A percentile compares a stretch with the other conserved stretches of the same genome.
These are phyloP conservation scores for Trochalopteron elliotii DNA, from an alignment of 2,113 vertebrate genomes.

Conservation along the genomic window DNA sequence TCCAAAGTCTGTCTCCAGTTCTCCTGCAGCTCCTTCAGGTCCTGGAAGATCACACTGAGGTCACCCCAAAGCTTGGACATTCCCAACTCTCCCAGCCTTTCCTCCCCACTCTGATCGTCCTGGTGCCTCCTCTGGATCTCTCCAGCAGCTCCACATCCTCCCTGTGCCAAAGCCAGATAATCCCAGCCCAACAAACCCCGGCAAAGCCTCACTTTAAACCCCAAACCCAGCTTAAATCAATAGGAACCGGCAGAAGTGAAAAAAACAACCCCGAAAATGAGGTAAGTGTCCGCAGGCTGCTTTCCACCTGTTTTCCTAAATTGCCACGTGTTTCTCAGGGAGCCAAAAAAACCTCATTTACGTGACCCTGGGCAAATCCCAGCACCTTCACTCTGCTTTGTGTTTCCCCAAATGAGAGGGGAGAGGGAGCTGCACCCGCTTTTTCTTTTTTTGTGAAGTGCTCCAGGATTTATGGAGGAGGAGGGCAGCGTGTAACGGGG, in stretches of 20 bases:
- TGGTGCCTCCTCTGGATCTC: neutral
- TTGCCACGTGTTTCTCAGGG: neutral
- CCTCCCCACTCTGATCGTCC: neutral
- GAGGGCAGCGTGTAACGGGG: too few relatives aligned
- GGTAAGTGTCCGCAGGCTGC: neutral
- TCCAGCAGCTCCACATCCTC: neutral
- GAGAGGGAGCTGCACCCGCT: neutral
- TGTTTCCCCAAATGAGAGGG: neutral
- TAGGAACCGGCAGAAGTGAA: rapidly evolving
- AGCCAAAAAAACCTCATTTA: neutral
- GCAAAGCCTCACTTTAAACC: neutral
- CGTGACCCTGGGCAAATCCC: neutral
- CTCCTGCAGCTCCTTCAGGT: neutral
- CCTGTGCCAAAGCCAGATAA: neutral
- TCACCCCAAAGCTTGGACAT: neutral
- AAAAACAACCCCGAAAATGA: neutral
- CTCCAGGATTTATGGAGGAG: conserved; percentile 9
- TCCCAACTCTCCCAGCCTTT: neutral
- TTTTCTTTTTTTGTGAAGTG: neutral
- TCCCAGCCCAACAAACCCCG: neutral
- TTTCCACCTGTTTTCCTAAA: conserved; percentile 41
- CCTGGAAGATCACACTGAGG: rapidly evolving
- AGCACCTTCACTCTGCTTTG: neutral
- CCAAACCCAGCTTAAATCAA: neutral
- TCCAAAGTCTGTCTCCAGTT: rapidly evolving